Percentiles rank a stretch among this genome's conserved stretches.
Evolutionary conservation across 1,140 invertebrate genomes (phyloP).

Genomic region (Brachionus rubens): DNA sequence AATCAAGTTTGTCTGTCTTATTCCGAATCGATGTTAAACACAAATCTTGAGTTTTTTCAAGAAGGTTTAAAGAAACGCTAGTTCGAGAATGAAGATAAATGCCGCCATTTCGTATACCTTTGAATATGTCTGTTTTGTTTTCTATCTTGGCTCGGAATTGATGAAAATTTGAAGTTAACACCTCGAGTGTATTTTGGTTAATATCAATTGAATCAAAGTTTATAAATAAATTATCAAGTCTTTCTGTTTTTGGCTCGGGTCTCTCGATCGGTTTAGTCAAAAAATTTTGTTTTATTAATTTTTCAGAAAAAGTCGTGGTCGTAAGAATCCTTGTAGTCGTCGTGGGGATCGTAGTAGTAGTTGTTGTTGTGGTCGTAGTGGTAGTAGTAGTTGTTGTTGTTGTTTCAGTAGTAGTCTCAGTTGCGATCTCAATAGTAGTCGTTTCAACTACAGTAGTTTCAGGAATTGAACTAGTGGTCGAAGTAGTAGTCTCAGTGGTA

Average conservation of each 20-base stretch:
- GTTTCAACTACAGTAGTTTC: too few species aligned
- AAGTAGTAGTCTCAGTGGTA: background rate
- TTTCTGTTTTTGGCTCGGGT: background rate
- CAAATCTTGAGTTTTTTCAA: background rate
- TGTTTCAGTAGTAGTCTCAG: background rate
- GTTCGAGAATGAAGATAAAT: constrained; percentile 40
- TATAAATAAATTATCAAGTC: constrained; percentile 16
- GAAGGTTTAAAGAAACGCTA: background rate
- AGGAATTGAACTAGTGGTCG: background rate
- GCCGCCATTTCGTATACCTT: constrained; percentile 8
- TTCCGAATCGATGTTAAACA: constrained; percentile 30
- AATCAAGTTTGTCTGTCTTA: background rate
- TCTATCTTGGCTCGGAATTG: background rate
- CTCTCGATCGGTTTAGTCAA: background rate
- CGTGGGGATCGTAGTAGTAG: background rate
- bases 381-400: background rate
- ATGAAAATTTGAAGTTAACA: background rate
- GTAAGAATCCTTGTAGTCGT: background rate
- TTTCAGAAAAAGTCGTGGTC: background rate
- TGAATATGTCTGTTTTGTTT: constrained; percentile 42
- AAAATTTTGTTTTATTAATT: background rate
- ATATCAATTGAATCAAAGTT: constrained; percentile 28
- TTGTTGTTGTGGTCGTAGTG: background rate
- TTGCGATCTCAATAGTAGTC: background rate
- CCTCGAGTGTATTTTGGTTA: constrained; percentile 6